phyloP scores from a whole-genome alignment of 2,113 vertebrate species.

The Eudyptes chrysolophus region DNA sequence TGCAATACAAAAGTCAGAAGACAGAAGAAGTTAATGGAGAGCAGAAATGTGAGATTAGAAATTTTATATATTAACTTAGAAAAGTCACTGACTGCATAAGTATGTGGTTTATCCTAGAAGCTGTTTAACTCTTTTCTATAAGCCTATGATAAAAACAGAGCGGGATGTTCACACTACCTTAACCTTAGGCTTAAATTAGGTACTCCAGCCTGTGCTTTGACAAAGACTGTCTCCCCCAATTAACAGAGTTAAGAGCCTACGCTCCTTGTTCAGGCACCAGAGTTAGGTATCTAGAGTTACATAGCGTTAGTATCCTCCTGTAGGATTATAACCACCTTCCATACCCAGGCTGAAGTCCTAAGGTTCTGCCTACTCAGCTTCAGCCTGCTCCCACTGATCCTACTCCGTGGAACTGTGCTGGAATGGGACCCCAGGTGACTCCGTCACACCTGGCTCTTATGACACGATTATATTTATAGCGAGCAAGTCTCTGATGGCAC shows the following conservation, averaged over 20 bases:
- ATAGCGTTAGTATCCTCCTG: rapidly evolving
- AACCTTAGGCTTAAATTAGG: background rate
- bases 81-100: background rate
- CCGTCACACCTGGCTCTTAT: background rate
- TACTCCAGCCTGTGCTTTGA: background rate
- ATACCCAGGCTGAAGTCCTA: background rate
- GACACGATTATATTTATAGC: background rate
- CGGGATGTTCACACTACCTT: background rate
- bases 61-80: background rate
- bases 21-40: background rate
- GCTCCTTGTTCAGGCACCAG: background rate
- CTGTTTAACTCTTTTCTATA: background rate
- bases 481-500: background rate
- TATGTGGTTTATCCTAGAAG: background rate
- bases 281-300: background rate
- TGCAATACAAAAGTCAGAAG: background rate
- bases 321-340: background rate
- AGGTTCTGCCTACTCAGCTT: background rate
- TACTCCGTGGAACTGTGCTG: no score
- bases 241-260: background rate
- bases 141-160: background rate
- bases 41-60: background rate
- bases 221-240: background rate
- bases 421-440: background rate
- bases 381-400: background rate